A percentile compares a stretch with the other conserved stretches of the same genome.
Evolutionary conservation across 2,113 vertebrate species (phyloP).

Genomic region (Mesocricetus auratus): DNA sequence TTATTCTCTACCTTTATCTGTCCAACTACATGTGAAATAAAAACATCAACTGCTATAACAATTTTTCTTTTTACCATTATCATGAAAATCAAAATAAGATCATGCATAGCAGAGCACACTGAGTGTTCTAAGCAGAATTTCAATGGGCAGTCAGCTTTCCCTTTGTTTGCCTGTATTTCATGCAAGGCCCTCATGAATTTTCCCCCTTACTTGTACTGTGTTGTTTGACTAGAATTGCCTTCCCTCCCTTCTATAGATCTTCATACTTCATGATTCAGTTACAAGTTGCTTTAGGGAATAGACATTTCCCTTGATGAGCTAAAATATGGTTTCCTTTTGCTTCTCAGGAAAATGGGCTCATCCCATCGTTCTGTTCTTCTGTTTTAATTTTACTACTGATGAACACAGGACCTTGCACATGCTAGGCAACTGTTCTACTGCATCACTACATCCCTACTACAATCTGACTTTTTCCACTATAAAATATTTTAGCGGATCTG

Average conservation of each 20-base stretch:
- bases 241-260: background rate
- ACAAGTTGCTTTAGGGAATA: background rate
- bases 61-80: background rate
- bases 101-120: background rate
- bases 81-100: constrained; percentile 38
- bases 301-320: background rate
- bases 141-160: background rate
- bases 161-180: background rate
- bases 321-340: background rate
- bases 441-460: background rate
- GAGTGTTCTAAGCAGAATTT: background rate
- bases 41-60: background rate
- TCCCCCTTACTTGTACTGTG: background rate
- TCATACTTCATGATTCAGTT: background rate
- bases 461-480: background rate
- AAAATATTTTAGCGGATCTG: background rate
- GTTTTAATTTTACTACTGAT: background rate
- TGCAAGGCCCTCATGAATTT: background rate
- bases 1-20: background rate
- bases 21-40: background rate
- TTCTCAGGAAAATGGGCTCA: background rate
- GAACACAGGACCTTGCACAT: background rate
- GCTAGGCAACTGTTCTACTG: background rate
- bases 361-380: background rate
- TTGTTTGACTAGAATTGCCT: background rate